A percentile compares a stretch with the other conserved stretches of the same genome.
Conservation (phyloP, 2,888 invertebrate genomes). For the Drosophila demipolita region DNA sequence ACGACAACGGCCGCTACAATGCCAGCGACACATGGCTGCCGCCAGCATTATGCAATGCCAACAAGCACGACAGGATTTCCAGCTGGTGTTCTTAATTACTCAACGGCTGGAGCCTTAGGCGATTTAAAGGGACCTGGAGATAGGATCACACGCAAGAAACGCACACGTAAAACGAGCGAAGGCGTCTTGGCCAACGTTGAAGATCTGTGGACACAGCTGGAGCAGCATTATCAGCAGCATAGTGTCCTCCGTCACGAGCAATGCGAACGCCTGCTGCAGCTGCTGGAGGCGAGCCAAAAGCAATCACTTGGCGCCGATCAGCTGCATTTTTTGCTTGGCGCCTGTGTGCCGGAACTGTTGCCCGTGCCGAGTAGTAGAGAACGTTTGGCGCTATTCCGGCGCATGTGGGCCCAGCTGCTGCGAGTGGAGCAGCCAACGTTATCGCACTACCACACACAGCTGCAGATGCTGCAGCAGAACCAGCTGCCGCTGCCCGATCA, state of each 20-base stretch:
- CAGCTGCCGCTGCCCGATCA: slow-evolving; percentile 84
- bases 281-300: slow-evolving; percentile 31
- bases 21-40: slow-evolving; percentile 6
- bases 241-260: slow-evolving; percentile 64
- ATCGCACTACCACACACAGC: slow-evolving; percentile 86
- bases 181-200: slow-evolving; percentile 30
- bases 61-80: slow-evolving; percentile 4
- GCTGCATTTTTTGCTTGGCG: slow-evolving; percentile 85
- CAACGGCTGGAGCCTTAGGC: slow-evolving; percentile 15
- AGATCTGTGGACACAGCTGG: slow-evolving; percentile 60
- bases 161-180: slow-evolving; percentile 1
- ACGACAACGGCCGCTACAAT: neutral
- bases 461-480: slow-evolving; percentile 88
- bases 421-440: slow-evolving; percentile 71
- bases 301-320: slow-evolving; percentile 56
- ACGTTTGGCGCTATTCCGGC: slow-evolving; percentile 86
- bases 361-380: slow-evolving; percentile 86
- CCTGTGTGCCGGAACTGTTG: slow-evolving; percentile 85
- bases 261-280: slow-evolving; percentile 65
- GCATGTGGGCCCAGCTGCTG: slow-evolving; percentile 86
- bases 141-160: slow-evolving; percentile 9
- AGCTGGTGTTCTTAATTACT: slow-evolving; percentile 12
- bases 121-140: neutral
- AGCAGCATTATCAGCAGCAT: slow-evolving; percentile 63
- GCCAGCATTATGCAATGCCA: slow-evolving; percentile 48